Conservation (phyloP, 2,113 vertebrate species). For the Thalassarche chlororhynchos region DNA sequence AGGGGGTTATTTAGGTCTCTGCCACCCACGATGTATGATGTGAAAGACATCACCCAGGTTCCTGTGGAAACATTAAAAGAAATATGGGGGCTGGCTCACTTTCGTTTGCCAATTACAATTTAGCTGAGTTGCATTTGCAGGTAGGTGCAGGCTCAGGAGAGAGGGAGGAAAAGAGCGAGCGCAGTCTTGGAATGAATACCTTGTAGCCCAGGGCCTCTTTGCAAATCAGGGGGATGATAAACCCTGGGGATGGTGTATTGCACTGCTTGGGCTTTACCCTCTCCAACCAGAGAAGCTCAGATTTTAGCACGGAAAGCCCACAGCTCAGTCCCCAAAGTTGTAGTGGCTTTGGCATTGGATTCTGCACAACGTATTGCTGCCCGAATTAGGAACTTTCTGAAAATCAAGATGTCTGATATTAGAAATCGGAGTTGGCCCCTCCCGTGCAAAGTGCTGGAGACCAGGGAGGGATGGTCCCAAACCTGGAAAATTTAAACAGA, state of each 20-base stretch:
- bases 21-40: conserved; percentile 52
- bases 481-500: too few relatives aligned
- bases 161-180: background rate
- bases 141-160: conserved; percentile 46
- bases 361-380: accelerated
- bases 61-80: conserved; percentile 23
- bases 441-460: background rate
- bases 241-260: background rate
- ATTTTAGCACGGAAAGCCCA: background rate
- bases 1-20: conserved; percentile 30
- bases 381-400: background rate
- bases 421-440: background rate
- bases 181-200: background rate
- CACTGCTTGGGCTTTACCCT: background rate
- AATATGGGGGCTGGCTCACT: background rate
- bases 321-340: background rate
- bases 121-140: conserved; percentile 42
- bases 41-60: conserved; percentile 14
- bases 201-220: background rate
- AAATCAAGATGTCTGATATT: accelerated
- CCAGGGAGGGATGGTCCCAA: background rate
- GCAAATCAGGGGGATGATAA: background rate
- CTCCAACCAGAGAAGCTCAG: background rate
- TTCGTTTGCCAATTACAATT: background rate
- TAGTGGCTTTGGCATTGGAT: background rate